Conservation (phyloP, 2,113 vertebrate species). For the Osmerus mordax region DNA sequence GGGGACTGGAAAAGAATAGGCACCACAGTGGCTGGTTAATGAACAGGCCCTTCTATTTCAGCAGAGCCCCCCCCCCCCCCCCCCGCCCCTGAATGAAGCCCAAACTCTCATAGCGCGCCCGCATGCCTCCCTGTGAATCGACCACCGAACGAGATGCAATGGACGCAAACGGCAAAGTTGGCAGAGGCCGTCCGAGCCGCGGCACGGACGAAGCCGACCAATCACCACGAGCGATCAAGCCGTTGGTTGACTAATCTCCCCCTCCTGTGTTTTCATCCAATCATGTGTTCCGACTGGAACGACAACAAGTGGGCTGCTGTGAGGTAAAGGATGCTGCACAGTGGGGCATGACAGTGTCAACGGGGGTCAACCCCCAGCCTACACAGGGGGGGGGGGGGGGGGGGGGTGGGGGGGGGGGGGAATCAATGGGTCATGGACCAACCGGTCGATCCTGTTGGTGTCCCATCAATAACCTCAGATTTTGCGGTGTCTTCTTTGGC, state of each 20-base stretch:
- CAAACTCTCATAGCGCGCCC: no score
- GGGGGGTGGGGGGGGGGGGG: background rate
- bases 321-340: background rate
- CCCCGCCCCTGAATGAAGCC: no score
- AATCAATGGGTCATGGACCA: slow-evolving; percentile 37
- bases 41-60: slow-evolving; percentile 31
- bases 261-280: background rate
- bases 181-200: no score
- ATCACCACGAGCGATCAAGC: background rate
- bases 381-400: background rate
- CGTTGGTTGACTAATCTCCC: background rate
- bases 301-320: background rate
- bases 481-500: slow-evolving; percentile 20
- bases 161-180: no score
- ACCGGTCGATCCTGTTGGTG: slow-evolving; percentile 32
- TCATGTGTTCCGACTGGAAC: background rate
- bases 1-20: background rate
- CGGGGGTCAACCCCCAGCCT: background rate
- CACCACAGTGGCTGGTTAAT: slow-evolving; percentile 16
- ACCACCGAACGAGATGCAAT: no score
- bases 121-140: no score
- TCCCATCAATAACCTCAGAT: slow-evolving; percentile 54
- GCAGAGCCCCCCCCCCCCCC: background rate
- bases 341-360: background rate
- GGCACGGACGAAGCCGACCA: background rate